Evolutionary conservation across 1,140 invertebrate species (phyloP).

Genomic region (Lepidurus arcticus): DNA sequence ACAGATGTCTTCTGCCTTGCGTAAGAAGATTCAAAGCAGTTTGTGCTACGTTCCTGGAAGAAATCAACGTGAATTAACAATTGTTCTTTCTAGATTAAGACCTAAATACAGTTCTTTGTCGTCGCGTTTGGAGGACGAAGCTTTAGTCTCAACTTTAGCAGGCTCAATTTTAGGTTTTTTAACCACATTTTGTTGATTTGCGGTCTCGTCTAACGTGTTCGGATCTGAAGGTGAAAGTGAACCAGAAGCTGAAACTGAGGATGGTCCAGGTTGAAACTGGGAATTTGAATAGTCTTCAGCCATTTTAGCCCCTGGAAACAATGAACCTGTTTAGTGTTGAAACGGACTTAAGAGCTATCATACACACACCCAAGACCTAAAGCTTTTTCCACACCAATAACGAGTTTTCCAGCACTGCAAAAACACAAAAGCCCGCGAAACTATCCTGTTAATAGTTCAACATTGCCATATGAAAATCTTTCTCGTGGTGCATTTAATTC

Average conservation of each 20-base stretch:
- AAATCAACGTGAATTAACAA: not conserved
- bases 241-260: not conserved
- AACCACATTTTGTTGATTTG: not conserved
- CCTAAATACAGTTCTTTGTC: not conserved
- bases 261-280: not conserved
- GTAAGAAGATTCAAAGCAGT: constrained; percentile 52
- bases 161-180: not conserved
- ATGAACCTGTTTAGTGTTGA: not conserved
- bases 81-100: not conserved
- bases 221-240: no score
- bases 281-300: not conserved
- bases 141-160: not conserved
- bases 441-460: not conserved
- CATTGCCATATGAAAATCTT: not conserved
- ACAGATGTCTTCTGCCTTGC: constrained; percentile 66
- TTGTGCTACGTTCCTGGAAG: constrained; percentile 34
- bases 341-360: not conserved
- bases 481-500: no score
- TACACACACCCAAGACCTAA: not conserved
- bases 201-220: no score
- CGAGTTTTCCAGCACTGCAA: not conserved
- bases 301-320: not conserved
- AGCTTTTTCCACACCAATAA: not conserved
- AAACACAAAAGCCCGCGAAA: constrained; percentile 7
- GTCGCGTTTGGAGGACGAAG: not conserved